Conservation (phyloP, 2,888 invertebrate genomes). For the Cataglyphis albicans region DNA sequence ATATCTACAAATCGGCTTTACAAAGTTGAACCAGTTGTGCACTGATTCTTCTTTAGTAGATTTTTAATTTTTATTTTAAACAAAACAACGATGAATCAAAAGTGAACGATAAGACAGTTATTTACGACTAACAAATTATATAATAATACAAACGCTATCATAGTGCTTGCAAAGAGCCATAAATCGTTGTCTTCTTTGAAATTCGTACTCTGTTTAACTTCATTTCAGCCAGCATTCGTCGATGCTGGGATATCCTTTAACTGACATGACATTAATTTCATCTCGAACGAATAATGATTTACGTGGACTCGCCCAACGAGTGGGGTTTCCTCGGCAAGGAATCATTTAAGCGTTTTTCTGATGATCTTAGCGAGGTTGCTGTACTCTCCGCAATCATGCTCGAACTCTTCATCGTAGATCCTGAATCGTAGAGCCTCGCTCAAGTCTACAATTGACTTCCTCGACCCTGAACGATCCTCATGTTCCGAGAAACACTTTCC, state of each 20-base stretch:
- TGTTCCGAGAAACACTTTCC: slow-evolving; percentile 35
- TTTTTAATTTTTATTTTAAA: slow-evolving; percentile 12
- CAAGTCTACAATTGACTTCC: slow-evolving; percentile 55
- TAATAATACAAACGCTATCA: slow-evolving; percentile 24
- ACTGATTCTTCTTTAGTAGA: neutral
- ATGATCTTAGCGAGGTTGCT: slow-evolving; percentile 58
- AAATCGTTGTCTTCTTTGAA: slow-evolving; percentile 42
- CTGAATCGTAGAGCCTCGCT: slow-evolving; percentile 46
- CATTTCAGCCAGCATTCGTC: slow-evolving; percentile 22
- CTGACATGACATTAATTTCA: slow-evolving; percentile 77
- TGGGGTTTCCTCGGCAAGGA: slow-evolving; percentile 66
- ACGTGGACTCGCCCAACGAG: slow-evolving; percentile 68
- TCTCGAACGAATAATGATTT: slow-evolving; percentile 74
- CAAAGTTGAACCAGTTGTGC: neutral
- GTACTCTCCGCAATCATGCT: slow-evolving; percentile 55
- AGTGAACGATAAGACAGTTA: slow-evolving; percentile 25
- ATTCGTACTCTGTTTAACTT: slow-evolving; percentile 35
- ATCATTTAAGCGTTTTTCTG: slow-evolving; percentile 65
- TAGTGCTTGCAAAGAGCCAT: slow-evolving; percentile 12
- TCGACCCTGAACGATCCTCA: slow-evolving; percentile 50
- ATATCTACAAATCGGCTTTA: slow-evolving; percentile 17
- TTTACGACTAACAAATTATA: slow-evolving; percentile 39
- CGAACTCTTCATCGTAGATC: slow-evolving; percentile 34
- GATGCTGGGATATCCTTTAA: slow-evolving; percentile 59
- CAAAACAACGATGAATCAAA: slow-evolving; percentile 10